Base-by-base conservation (phyloP, 2,113 vertebrate species). In the Leptocoma aspasia region DNA sequence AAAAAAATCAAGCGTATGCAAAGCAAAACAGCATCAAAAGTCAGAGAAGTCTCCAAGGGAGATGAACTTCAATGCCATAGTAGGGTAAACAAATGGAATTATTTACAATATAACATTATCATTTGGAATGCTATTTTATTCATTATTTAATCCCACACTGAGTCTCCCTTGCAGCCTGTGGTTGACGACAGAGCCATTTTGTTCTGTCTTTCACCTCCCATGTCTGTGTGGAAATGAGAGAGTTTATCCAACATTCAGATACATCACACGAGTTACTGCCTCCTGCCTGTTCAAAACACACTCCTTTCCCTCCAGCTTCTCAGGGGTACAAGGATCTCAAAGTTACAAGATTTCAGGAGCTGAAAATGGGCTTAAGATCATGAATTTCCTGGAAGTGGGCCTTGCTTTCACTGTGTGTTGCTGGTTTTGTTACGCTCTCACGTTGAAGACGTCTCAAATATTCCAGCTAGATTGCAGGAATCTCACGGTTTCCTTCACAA, bases 81-180 rank as follows among this genome's bases (percentile, higher is more conserved):
- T 7, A 61, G 61, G 78, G 80, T 92, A 96, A 94, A 94, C 91
- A 97, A 95, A 91, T 95, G 75, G 95, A 97, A 96, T 97, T 94
- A 95, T 97, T 97, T 96, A 95, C 88, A 91, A 33, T 94, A 64
- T 50, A 92, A 87, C 71, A 76, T 94, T 92, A 93, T 90, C 57
- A 61, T 86, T 90, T 94, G 95, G 11, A 1, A 95, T 82, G 42
- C 80, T 96, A 88, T 96, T 92, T 94, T 92, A 95, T 96, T 93
- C 92, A 97, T 96, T 92, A 86, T 95, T 93, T 93, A 96, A 93
- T 97, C 88, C 17, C 92, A 83, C 50, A 66, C 71, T 65, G 80
- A 44, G 87, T 47, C 75, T 88, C 69, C 56, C 49, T 53, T 39
- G 68, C n/a, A 87, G 82, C 60, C 65, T 20, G 1, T 82, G 53